Base-by-base conservation (phyloP, 2,888 invertebrate genomes). In the Protula sp. region DNA sequence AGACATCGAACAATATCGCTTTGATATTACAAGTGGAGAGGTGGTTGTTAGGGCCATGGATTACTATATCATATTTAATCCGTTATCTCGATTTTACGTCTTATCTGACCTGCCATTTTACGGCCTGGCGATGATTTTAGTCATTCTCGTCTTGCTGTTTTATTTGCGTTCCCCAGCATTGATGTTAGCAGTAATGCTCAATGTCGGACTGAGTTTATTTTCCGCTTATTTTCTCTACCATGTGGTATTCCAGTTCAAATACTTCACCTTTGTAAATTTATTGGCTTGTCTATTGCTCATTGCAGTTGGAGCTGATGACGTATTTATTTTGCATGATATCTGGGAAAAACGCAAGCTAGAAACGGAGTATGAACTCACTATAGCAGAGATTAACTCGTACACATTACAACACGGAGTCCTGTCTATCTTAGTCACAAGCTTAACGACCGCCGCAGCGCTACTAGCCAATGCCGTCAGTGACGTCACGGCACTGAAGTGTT, bases 391-490 rank as follows among this genome's bases (percentile, higher is more conserved):
- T 29, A 73, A 79, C 28, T 68, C 70, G 59, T 87, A 89, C 73
- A 91, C 94, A 5, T 85, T 97, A 76, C 86, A 86, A 68, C 94
- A 95, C 83, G 90, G 94, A 19, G 85, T 91, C 54, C 83, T 89
- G 45, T 90, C 95, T n/a, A 94, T 97, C 87, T 88, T 94, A 75
- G 90, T 97, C 3, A 95, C 95, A 2, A 91, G 94, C 29, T 80
- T 94, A 62, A 98, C 97, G 3, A 98, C 98, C 30, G 89, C 94
- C 9, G 89, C 90, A 57, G 95, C 98, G 63, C 95, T 98, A 84
- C 91, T 88, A 78, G 89, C 94, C 31, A 94, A 94, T 19, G 89
- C 88, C 78, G 87, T 92, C 61, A 94, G 93, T 78, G 89, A 90
- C 68, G 92, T 97, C 74, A 94, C 94, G 52, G 92, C 94, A 62